Percentiles rank a stretch among this genome's conserved stretches.
Conservation (phyloP, 2,797 vertebrate genomes). For the Darevskia nairensis region DNA sequence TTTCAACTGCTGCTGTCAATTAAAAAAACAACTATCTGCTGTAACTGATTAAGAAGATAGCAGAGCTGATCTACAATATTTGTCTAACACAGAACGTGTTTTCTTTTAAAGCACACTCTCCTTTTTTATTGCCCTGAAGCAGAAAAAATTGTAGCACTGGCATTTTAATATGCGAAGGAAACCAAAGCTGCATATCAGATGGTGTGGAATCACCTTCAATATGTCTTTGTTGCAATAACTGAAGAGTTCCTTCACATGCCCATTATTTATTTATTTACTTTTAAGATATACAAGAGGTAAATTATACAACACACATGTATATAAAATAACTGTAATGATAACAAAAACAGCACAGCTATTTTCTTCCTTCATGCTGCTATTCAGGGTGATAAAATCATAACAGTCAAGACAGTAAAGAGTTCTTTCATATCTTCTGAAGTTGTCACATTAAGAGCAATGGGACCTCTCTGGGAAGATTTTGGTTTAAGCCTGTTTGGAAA, state of each 20-base stretch:
- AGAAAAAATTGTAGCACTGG: no score
- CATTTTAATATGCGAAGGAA: not conserved
- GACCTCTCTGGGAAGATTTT: not conserved
- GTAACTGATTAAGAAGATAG: conserved; percentile 34
- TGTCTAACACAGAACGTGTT: not conserved
- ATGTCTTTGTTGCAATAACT: conserved; percentile 11
- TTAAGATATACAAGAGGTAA: no score
- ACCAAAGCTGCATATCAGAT: not conserved
- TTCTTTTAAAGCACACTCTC: conserved; percentile 44
- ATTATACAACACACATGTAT: no score
- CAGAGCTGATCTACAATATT: conserved; percentile 16
- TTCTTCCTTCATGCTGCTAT: no score
- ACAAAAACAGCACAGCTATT: no score
- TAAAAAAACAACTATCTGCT: not conserved
- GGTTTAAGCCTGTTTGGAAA: not conserved
- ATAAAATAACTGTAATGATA: no score
- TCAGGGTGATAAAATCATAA: no score
- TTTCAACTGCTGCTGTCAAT: conserved; percentile 33
- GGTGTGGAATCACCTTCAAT: not conserved
- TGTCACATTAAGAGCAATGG: not conserved
- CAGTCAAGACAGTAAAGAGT: no score
- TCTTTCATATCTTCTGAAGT: not conserved
- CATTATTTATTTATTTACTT: not conserved
- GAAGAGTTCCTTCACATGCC: not conserved
- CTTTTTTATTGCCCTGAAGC: not conserved